A percentile compares a stretch with the other conserved stretches of the same genome.
These are phyloP conservation scores for Drepana arcuata DNA, from an alignment of 1,140 invertebrate genomes.

Conservation along the genomic window DNA sequence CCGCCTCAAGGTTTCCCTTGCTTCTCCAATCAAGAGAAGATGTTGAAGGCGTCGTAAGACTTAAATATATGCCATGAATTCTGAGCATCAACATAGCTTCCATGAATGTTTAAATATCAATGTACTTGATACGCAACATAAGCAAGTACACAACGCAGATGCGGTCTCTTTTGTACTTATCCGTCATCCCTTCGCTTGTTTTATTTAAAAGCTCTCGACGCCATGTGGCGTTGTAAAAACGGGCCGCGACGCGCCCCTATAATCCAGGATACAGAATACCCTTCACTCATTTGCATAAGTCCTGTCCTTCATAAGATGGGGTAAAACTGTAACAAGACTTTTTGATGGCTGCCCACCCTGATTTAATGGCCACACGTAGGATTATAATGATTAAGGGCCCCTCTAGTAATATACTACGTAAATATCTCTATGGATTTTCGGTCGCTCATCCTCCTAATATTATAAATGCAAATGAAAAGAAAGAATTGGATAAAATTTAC, in stretches of 20 bases:
- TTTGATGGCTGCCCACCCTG: conserved; percentile 17
- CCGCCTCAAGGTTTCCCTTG: no score
- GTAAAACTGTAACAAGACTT: conserved; percentile 28
- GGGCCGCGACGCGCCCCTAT: conserved; percentile 21
- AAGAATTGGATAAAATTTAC: no score
- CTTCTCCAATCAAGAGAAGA: no score
- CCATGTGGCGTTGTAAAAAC: conserved; percentile 40
- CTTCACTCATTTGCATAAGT: conserved; percentile 38
- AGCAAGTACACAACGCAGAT: no score
- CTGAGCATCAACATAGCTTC: no score
- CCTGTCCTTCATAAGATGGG: conserved; percentile 31
- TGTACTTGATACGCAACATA: no score
- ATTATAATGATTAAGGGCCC: conserved; percentile 2
- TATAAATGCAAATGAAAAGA: no score
- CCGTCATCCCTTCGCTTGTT: conserved; percentile 16
- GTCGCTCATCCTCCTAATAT: no score
- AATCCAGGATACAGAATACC: conserved; percentile 26
- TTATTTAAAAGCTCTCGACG: conserved; percentile 25
- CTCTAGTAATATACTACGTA: neutral
- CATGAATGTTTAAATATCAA: no score
- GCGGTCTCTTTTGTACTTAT: conserved; percentile 13
- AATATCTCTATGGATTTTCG: no score
- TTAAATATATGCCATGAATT: no score
- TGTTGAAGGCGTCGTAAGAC: no score
- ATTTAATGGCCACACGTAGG: conserved; percentile 20